Evolutionary conservation across 2,797 vertebrate species (phyloP), one percentile per base, ranked within the genome.

Genomic region (Crenichthys baileyi): DNA sequence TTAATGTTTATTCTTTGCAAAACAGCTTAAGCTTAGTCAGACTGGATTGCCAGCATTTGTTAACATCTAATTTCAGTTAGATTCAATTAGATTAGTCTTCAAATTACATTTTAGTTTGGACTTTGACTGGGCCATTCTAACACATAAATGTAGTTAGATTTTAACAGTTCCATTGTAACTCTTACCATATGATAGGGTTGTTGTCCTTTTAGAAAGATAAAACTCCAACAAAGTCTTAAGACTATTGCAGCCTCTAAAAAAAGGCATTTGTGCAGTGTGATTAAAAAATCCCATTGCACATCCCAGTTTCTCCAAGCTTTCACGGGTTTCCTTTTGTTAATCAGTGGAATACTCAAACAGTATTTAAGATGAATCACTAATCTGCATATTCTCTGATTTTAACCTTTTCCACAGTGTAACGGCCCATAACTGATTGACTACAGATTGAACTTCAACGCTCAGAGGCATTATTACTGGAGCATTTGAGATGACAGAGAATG

Each of bases 391-490:
- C 44, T 60, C 86, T 12, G 44, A 53, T 80, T 83, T 85, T 51
- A 77, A 75, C 85, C 72, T 78, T 87, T 77, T 86, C 79, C 79
- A 70, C 77, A 71, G 20, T 81, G 88, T 94, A 95, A 94, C 90
- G 87, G 83, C 48, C 77, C 81, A 70, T 92, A 91, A 95, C 93
- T 94, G 89, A 84, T 90, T 90, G 82, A 88, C 82, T 73, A 72
- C 81, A 79, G 83, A 86, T 90, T 50, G 75, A 87, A 89, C 78
- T 81, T 77, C 81, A 88, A 86, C 87, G 81, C 87, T 92, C 79
- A 84, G 82, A 87, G 90, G 84, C 85, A 85, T 92, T 84, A 88
- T 88, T 92, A 85, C 76, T 79, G 82, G 76, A 87, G 84, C 83
- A 90, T 90, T 87, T 82, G 65, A 48, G 60, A 81, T 86, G 92